Evolutionary conservation across 2,888 invertebrate species (phyloP).

Genomic region (Rhingia rostrata): DNA sequence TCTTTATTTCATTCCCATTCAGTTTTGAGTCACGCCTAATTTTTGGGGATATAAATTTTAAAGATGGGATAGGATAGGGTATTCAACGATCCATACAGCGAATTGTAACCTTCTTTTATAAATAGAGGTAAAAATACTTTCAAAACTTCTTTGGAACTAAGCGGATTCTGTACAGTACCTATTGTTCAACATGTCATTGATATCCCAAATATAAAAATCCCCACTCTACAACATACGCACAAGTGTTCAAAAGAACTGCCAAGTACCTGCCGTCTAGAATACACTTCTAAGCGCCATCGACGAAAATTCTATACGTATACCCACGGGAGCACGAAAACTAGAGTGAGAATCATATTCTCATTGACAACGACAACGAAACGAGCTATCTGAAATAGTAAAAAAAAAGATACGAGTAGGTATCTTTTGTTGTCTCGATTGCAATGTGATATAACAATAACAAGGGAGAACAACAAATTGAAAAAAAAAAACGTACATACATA

Average conservation of each 20-base stretch:
- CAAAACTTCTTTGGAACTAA: too few species aligned
- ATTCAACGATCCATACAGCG: too few species aligned
- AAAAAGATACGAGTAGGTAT: constrained; percentile 7
- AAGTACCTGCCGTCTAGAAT: background rate
- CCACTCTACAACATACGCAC: too few species aligned
- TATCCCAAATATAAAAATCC: too few species aligned
- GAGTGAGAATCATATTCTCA: constrained; percentile 55
- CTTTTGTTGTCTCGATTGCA: constrained; percentile 68
- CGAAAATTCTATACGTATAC: constrained; percentile 9
- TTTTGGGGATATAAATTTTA: too few species aligned
- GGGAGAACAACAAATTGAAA: constrained; percentile 45
- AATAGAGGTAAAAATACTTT: too few species aligned
- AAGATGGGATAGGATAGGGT: too few species aligned
- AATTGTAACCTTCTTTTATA: too few species aligned
- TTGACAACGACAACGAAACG: constrained; percentile 48
- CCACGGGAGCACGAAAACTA: constrained; percentile 24
- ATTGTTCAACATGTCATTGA: too few species aligned
- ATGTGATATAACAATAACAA: constrained; percentile 63
- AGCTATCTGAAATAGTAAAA: constrained; percentile 59
- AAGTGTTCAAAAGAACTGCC: constrained; percentile 25
- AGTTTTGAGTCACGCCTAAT: too few species aligned
- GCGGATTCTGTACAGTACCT: too few species aligned
- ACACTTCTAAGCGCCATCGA: constrained; percentile 16
- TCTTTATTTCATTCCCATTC: too few species aligned
- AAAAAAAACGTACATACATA: constrained; percentile 12